These are phyloP conservation scores for Habropoda laboriosa DNA, from an alignment of 1,140 invertebrate species.

Conservation along the genomic window DNA sequence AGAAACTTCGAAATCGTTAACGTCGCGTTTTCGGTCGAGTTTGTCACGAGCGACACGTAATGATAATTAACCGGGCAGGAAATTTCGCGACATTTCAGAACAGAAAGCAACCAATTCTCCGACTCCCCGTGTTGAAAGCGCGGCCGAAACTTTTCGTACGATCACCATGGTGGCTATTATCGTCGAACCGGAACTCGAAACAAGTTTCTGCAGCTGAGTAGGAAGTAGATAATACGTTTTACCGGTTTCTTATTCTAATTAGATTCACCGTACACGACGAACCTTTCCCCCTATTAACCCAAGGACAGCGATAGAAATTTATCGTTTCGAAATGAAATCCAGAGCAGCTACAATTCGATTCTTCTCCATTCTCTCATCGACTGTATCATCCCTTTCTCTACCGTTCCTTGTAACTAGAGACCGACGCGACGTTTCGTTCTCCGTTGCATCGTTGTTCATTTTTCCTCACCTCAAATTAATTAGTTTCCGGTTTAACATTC, in stretches of 20 bases:
- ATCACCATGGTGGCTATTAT: constrained; percentile 3
- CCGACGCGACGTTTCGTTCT: too few species aligned
- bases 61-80: constrained; percentile 19
- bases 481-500: constrained; percentile 8
- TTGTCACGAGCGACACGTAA: neutral
- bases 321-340: too few species aligned
- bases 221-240: constrained; percentile 15
- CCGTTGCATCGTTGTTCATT: neutral
- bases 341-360: too few species aligned
- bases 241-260: constrained; percentile 15
- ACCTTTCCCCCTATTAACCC: neutral
- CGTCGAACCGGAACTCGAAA: constrained; percentile 33
- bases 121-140: neutral
- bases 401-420: too few species aligned
- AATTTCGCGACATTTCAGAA: constrained; percentile 33
- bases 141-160: constrained; percentile 27
- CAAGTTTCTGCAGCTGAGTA: neutral
- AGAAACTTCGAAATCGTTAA: constrained; percentile 1
- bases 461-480: constrained; percentile 11
- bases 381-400: too few species aligned
- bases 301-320: neutral
- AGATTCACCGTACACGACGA: neutral
- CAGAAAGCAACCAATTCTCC: neutral
- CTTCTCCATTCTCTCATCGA: too few species aligned
- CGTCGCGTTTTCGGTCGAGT: constrained; percentile 1